Base-by-base conservation (phyloP, 37 sponge, comb jelly and placozoan genomes). In the Lycopodina hypogea region DNA sequence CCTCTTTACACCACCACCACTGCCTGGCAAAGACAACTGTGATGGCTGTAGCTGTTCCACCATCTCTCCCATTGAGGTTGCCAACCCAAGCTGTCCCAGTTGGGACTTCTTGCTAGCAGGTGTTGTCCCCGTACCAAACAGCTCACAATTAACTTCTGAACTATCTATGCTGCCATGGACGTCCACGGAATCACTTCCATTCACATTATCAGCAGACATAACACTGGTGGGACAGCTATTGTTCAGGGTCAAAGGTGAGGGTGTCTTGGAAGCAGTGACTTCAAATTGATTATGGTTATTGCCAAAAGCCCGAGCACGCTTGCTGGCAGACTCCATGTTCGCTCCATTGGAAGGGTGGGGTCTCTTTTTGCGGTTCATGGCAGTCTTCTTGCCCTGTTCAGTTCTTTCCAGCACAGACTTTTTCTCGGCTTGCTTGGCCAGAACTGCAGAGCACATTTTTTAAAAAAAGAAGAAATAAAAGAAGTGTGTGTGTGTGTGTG, bases 391-490 rank as follows among this genome's bases (percentile, higher is more conserved):
- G 71, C 55, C 73, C 38, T 77, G 78, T 48, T 50, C 52, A 21
- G 57, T 42, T n/a, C 68, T 37, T 1, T 80, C 71, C 60, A 42
- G 24, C 17, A 58, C 75, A 12, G 74, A 67, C 58, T 77, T 82
- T 69, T 68, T 69, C 63, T 92, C 93, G 26, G 85, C 83, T 74
- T 92, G 88, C 73, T 78, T 80, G 28, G 88, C 86, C 73, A 92
- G 36, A 50, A 92, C 93, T 92, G 66, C 39, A 78, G 14, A 55
- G 70, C 7, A 69, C 35, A 61, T 53, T 53, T 19, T 53, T n/a
- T n/a, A n/a, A n/a, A n/a, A n/a, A n/a, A n/a, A n/a, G n/a, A n/a
- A n/a, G n/a, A n/a, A n/a, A n/a, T n/a, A n/a, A n/a, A n/a, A 4
- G 4, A 9, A 12, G 48, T 45, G 48, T 45, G 48, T 18, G 21